Evolutionary conservation across 2,797 vertebrate genomes (phyloP).

Genomic region (Esox masquinongy): DNA sequence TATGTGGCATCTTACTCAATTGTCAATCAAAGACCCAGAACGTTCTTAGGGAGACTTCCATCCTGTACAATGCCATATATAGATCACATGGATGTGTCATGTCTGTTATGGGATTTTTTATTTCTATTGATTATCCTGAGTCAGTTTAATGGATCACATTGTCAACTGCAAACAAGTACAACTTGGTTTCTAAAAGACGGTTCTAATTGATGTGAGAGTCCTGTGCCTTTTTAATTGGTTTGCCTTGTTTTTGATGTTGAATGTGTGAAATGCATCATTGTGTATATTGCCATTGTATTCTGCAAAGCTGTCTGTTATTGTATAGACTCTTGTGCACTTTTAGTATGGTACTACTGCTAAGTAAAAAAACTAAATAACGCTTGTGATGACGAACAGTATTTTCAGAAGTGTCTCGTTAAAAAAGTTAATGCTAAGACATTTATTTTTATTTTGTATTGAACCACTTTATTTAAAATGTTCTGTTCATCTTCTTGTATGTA

Average conservation of each 20-base stretch:
- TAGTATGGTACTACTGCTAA: slow-evolving; percentile 89
- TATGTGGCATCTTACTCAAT: slow-evolving; percentile 17
- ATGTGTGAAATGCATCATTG: slow-evolving; percentile 86
- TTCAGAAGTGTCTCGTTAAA: slow-evolving; percentile 68
- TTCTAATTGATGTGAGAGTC: slow-evolving; percentile 86
- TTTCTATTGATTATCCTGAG: slow-evolving; percentile 81
- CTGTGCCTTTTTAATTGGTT: slow-evolving; percentile 90
- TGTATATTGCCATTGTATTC: slow-evolving; percentile 82
- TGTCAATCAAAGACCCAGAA: slow-evolving; percentile 16
- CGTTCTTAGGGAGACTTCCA: slow-evolving; percentile 40
- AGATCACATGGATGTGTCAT: slow-evolving; percentile 71
- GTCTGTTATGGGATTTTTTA: slow-evolving; percentile 59
- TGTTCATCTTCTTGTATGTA: slow-evolving; percentile 59
- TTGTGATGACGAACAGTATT: slow-evolving; percentile 83
- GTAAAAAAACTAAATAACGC: slow-evolving; percentile 59
- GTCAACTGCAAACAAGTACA: slow-evolving; percentile 52
- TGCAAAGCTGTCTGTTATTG: slow-evolving; percentile 83
- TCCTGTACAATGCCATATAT: slow-evolving; percentile 80
- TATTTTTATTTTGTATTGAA: slow-evolving; percentile 56
- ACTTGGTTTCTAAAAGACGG: slow-evolving; percentile 60
- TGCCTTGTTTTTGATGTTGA: slow-evolving; percentile 90
- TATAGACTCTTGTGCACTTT: slow-evolving; percentile 82
- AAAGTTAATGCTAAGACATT: slow-evolving; percentile 69
- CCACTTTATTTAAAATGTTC: slow-evolving; percentile 60
- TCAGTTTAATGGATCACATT: slow-evolving; percentile 64